A percentile compares a stretch with the other conserved stretches of the same genome.
phyloP scores from a whole-genome alignment of 2,888 invertebrate species.

The Uropetala carovei region DNA sequence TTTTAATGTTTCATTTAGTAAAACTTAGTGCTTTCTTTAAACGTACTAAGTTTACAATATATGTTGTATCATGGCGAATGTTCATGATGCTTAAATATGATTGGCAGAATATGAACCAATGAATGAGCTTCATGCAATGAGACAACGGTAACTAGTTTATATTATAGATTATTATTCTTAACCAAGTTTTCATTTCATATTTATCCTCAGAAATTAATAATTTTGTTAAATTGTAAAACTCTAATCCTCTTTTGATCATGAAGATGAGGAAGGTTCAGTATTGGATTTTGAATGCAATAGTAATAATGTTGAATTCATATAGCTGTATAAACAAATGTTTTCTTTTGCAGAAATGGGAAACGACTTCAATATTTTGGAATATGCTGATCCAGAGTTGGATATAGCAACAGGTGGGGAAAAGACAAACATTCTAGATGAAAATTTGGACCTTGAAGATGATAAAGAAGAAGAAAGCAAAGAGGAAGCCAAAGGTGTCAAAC shows the following conservation, averaged over 20 bases:
- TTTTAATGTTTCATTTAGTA: too few species aligned
- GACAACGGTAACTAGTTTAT: too few species aligned
- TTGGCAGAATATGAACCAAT: too few species aligned
- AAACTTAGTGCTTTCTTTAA: too few species aligned
- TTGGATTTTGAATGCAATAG: not conserved
- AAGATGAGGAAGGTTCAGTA: not conserved
- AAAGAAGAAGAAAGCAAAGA: constrained; percentile 80
- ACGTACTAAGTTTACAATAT: too few species aligned
- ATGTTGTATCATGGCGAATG: too few species aligned
- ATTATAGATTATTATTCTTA: too few species aligned
- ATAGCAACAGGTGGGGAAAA: constrained; percentile 86
- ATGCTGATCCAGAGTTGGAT: constrained; percentile 95
- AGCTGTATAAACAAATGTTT: not conserved
- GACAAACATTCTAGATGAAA: constrained; percentile 85
- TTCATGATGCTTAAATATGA: too few species aligned
- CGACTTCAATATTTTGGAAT: constrained; percentile 96
- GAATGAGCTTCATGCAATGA: too few species aligned
- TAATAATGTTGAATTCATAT: too few species aligned
- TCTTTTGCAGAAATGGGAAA: constrained; percentile 86
- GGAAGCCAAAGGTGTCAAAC: constrained; percentile 77
- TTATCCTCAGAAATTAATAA: not conserved
- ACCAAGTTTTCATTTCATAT: not conserved
- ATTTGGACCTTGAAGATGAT: constrained; percentile 88
- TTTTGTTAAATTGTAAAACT: not conserved
- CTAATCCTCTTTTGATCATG: not conserved